A percentile compares a stretch with the other conserved stretches of the same genome.
These are phyloP conservation scores for Drosophila littoralis DNA, from an alignment of 1,140 invertebrate genomes.

Conservation along the genomic window DNA sequence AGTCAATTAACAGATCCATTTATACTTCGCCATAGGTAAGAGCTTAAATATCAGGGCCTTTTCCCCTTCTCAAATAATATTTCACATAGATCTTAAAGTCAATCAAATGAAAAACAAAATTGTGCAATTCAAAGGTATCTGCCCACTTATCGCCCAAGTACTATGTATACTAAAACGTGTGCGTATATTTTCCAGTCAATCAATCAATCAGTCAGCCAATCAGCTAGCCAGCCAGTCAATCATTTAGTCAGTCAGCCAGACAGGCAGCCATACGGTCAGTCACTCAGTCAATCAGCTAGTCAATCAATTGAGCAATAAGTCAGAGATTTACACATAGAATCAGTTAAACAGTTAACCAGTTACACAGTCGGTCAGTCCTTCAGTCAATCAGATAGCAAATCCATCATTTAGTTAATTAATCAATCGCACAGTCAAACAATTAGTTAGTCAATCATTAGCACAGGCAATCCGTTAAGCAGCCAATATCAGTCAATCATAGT, in stretches of 20 bases:
- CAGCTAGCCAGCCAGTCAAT: background rate
- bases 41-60: too few species aligned
- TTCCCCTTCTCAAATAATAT: too few species aligned
- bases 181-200: too few species aligned
- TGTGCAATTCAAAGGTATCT: too few species aligned
- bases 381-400: background rate
- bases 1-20: too few species aligned
- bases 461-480: background rate
- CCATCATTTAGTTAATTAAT: background rate
- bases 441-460: background rate
- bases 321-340: background rate
- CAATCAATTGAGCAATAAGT: background rate
- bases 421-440: background rate
- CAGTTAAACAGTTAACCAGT: background rate
- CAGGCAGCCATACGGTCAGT: background rate
- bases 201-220: background rate
- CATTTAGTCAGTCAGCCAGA: background rate
- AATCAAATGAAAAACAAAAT: too few species aligned
- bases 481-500: background rate
- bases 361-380: background rate
- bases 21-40: too few species aligned
- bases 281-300: background rate
- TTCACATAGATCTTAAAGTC: too few species aligned
- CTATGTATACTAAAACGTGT: too few species aligned
- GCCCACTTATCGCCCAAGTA: too few species aligned